Conservation (phyloP, 2,113 vertebrate species). For the Pollimyrus isidori region DNA sequence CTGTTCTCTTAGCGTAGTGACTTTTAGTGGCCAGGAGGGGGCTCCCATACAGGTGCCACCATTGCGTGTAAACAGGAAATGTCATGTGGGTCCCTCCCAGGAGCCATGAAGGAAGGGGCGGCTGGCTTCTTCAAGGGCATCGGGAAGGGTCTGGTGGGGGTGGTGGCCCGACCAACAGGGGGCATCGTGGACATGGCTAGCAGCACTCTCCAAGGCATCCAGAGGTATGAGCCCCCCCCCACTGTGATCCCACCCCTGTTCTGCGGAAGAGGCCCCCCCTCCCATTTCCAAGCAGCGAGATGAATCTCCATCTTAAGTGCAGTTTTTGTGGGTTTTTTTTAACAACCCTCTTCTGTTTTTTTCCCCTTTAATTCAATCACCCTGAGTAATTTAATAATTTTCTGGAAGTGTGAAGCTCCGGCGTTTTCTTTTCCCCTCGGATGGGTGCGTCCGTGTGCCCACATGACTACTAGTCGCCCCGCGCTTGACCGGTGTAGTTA, state of each 20-base stretch:
- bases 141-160: slow-evolving; percentile 90
- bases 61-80: not conserved
- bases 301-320: not conserved
- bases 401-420: slow-evolving; percentile 36
- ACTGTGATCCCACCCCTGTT: not conserved
- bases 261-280: not conserved
- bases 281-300: not conserved
- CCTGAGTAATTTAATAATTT: slow-evolving; percentile 49
- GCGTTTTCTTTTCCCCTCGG: slow-evolving; percentile 18
- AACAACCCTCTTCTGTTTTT: not conserved
- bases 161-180: slow-evolving; percentile 83
- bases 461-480: not conserved
- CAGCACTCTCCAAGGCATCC: slow-evolving; percentile 96
- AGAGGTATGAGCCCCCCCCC: slow-evolving; percentile 64
- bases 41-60: not conserved
- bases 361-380: slow-evolving; percentile 26
- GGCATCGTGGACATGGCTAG: slow-evolving; percentile 97
- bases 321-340: not conserved
- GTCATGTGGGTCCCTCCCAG: slow-evolving; percentile 50
- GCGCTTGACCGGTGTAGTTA: not conserved
- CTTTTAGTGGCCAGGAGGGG: not conserved
- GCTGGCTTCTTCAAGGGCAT: slow-evolving; percentile 97
- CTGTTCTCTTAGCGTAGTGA: not conserved
- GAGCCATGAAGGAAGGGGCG: slow-evolving; percentile 90
- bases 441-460: slow-evolving; percentile 38